Percentiles rank a stretch among this genome's conserved stretches.
phyloP scores from a whole-genome alignment of 1,140 invertebrate species.

The Agraylea sexmaculata region DNA sequence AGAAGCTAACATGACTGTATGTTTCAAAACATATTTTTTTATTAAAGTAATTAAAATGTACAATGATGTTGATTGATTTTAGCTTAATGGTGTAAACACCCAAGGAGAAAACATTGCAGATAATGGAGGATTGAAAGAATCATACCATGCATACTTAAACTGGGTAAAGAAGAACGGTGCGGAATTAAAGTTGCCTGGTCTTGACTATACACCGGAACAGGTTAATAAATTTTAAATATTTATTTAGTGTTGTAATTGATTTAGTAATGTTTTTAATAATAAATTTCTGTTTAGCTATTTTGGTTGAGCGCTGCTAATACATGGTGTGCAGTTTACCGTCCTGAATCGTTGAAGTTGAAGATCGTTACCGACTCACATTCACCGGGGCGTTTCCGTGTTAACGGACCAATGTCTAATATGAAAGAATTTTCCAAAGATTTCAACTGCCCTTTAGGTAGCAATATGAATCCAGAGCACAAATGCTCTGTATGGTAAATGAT shows the following conservation, averaged over 20 bases:
- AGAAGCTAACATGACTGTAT: constrained; percentile 58
- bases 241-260: too few relatives aligned
- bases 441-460: constrained; percentile 65
- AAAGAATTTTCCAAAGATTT: constrained; percentile 79
- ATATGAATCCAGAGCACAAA: constrained; percentile 82
- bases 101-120: constrained; percentile 90
- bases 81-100: constrained; percentile 79
- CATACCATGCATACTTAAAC: constrained; percentile 67
- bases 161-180: constrained; percentile 53
- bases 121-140: constrained; percentile 79
- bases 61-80: constrained; percentile 20
- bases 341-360: constrained; percentile 59
- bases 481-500: constrained; percentile 66
- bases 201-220: constrained; percentile 59
- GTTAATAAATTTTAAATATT: constrained; percentile 23
- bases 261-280: too few relatives aligned
- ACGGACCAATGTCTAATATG: constrained; percentile 83
- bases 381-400: constrained; percentile 69
- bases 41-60: background rate
- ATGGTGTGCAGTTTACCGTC: constrained; percentile 47
- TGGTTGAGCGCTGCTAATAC: constrained; percentile 53
- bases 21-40: constrained; percentile 20
- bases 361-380: constrained; percentile 69
- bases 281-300: constrained; percentile 41
- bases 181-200: constrained; percentile 53